Base-by-base conservation (phyloP, 2,888 invertebrate species). In the Cryptophagus acutangulus region DNA sequence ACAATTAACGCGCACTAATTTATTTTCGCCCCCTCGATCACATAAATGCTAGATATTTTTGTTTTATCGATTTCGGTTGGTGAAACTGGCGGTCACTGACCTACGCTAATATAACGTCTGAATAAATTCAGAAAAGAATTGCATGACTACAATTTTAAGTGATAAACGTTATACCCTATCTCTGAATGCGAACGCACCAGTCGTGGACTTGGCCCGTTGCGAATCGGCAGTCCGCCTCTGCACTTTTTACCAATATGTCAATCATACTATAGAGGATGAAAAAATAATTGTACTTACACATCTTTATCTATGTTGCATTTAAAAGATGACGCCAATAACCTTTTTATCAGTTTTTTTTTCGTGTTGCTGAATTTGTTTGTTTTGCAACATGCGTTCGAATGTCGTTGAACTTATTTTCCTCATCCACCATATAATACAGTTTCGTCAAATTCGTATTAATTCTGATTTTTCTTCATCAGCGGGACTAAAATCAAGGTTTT, bases 321-420 rank as follows among this genome's bases (percentile, higher is more conserved):
- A 61, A 57, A 58, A 57, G 57, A 59, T 57, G 57, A 59, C 54
- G 61, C 56, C 58, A 60, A 57, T 58, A 61, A 61, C 59, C 60
- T 56, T 55, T 55, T 60, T 62, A 59, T 61, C 60, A 54, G 53
- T 52, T 54, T 57, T n/a, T n/a, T n/a, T n/a, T n/a, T n/a, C n/a
- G n/a, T n/a, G 41, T 47, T 51, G 52, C 46, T 51, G 49, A 52
- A 45, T 59, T 31, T 31, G 59, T 57, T 55, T 55, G 55, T 48
- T 54, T 49, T 46, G 42, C 46, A 54, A 58, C 46, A 56, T 55
- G 57, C 55, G 51, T 58, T 44, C 42, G 36, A 45, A 49, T 46
- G 52, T 55, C 54, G 45, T 43, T 52, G 53, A 55, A 51, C 55
- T n/a, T n/a, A n/a, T n/a, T n/a, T n/a, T n/a, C n/a, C n/a, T n/a